Evolutionary conservation across 2,797 vertebrate species (phyloP).

Genomic region (Rhincodon typus): DNA sequence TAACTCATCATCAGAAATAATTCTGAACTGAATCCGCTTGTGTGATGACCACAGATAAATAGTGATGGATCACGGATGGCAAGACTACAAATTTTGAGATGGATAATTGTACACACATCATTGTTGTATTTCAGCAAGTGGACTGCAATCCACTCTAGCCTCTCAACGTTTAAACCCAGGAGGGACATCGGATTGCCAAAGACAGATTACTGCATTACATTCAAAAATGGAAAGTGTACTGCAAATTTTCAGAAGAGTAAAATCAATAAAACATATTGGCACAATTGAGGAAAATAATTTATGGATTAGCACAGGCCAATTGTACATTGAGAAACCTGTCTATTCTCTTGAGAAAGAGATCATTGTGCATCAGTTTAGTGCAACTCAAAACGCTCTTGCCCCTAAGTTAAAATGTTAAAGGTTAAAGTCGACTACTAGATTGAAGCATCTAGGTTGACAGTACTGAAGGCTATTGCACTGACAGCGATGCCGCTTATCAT

Average conservation of each 20-base stretch:
- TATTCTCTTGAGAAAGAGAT: background rate
- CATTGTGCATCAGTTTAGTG: background rate
- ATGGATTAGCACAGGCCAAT: background rate
- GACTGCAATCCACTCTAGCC: background rate
- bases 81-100: background rate
- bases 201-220: background rate
- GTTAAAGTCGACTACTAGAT: background rate
- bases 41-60: background rate
- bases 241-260: background rate
- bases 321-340: background rate
- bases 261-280: background rate
- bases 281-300: background rate
- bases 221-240: background rate
- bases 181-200: background rate
- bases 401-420: background rate
- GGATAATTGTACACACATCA: background rate
- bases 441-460: background rate
- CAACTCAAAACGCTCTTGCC: background rate
- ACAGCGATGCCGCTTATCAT: background rate
- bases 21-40: background rate
- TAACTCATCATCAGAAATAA: slow-evolving; percentile 17
- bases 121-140: background rate
- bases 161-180: background rate
- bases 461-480: background rate
- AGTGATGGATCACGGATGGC: background rate